Evolutionary conservation across 2,888 invertebrate species (phyloP).

Genomic region (Rhyacophila evoluta): DNA sequence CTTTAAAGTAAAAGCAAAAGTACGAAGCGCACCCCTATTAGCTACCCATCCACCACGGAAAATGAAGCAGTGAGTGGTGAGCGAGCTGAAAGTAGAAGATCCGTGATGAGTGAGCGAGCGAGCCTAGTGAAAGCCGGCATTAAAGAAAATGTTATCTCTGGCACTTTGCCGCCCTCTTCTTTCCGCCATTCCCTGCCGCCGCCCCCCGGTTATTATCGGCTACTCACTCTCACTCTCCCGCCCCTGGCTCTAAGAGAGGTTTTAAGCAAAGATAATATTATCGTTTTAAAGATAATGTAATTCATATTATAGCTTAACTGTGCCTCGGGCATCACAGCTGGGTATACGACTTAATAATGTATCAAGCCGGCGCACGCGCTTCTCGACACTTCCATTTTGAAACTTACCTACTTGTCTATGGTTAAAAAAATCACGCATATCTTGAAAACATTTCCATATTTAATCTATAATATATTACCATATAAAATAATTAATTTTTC

Average conservation of each 20-base stretch:
- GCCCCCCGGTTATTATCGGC: slow-evolving; percentile 48
- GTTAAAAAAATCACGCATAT: too few relatives aligned
- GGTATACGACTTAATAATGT: slow-evolving; percentile 14
- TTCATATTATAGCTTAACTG: slow-evolving; percentile 47
- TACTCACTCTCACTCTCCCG: slow-evolving; percentile 40
- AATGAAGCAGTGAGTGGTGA: neutral
- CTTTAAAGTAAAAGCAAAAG: too few relatives aligned
- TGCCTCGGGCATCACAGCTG: slow-evolving; percentile 12
- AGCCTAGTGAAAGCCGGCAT: slow-evolving; percentile 38
- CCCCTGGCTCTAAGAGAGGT: slow-evolving; percentile 46
- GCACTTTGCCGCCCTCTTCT: slow-evolving; percentile 39
- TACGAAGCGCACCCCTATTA: too few relatives aligned
- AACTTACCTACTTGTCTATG: too few relatives aligned
- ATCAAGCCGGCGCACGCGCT: neutral
- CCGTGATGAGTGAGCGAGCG: neutral
- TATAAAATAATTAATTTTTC: too few relatives aligned
- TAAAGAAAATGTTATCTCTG: slow-evolving; percentile 52
- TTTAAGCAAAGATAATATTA: slow-evolving; percentile 53
- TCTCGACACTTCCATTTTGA: neutral
- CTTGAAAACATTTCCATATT: too few relatives aligned
- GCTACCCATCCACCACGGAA: neutral
- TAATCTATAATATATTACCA: too few relatives aligned
- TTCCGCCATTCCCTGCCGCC: slow-evolving; percentile 25
- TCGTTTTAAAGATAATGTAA: slow-evolving; percentile 50
- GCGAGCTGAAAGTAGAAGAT: neutral